Conservation (phyloP, 2,797 vertebrate genomes). For the Neopelma chrysocephalum region DNA sequence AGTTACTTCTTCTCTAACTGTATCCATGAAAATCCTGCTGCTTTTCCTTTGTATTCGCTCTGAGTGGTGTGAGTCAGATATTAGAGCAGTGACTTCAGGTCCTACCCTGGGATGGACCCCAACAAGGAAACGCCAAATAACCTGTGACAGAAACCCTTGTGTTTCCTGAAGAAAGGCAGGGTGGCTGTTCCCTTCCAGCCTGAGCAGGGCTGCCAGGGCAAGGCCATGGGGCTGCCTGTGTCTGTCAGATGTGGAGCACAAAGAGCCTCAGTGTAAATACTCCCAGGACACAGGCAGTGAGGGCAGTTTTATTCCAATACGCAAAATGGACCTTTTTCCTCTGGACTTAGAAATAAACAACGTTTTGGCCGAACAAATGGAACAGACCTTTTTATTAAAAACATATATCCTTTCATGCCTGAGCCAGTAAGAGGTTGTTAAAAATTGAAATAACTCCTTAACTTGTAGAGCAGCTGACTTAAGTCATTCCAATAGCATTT, state of each 20-base stretch:
- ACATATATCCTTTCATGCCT: background rate
- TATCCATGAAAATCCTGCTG: background rate
- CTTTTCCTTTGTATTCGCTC: background rate
- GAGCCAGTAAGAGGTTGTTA: background rate
- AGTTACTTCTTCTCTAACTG: background rate
- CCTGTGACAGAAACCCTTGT: fast-evolving
- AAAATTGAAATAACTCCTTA: background rate
- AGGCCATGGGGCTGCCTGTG: background rate
- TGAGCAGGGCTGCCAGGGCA: background rate
- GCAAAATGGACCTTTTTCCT: background rate
- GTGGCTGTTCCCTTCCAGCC: background rate
- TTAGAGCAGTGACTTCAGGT: background rate
- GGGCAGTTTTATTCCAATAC: background rate
- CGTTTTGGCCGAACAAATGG: constrained; percentile 16
- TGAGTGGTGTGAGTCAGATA: background rate
- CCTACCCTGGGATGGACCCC: background rate
- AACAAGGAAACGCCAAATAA: background rate
- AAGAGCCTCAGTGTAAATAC: background rate
- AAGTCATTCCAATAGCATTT: background rate
- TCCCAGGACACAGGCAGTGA: background rate
- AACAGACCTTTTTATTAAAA: constrained; percentile 24
- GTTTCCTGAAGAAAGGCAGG: fast-evolving
- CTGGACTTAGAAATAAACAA: constrained; percentile 33
- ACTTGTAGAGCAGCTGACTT: constrained; percentile 11
- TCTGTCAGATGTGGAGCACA: background rate